These are phyloP conservation scores for Nycticebus coucang DNA, from an alignment of 2,113 vertebrate genomes.

Conservation along the genomic window DNA sequence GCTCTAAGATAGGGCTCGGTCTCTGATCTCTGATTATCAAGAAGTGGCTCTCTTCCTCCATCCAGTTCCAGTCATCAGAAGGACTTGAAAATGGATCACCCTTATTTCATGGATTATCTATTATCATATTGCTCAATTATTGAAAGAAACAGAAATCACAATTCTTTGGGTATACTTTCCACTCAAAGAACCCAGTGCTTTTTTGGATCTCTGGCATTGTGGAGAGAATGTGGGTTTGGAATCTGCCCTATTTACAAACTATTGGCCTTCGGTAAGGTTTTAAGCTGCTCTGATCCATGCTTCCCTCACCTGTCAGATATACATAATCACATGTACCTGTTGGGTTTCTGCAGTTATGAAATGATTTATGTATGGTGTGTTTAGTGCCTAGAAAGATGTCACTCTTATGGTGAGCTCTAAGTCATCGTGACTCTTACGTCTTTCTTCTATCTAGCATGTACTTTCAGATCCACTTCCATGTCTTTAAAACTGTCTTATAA, in stretches of 20 bases:
- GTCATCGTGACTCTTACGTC: not conserved
- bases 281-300: not conserved
- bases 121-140: not conserved
- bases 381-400: not conserved
- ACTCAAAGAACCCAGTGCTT: not conserved
- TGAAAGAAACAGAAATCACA: not conserved
- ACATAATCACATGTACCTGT: not conserved
- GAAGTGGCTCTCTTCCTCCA: not conserved
- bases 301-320: not conserved
- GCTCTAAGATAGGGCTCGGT: not conserved
- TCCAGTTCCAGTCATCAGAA: not conserved
- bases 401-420: not conserved
- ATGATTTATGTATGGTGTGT: not conserved
- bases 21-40: not conserved
- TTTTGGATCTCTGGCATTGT: not conserved
- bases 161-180: not conserved
- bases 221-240: not conserved
- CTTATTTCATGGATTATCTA: not conserved
- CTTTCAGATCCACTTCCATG: conserved; percentile 36
- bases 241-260: not conserved
- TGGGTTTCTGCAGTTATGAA: not conserved
- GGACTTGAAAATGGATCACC: not conserved
- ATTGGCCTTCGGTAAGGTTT: not conserved
- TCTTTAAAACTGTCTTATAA: conserved; percentile 51
- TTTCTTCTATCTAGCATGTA: not conserved